Conservation (phyloP, 2,113 vertebrate genomes). For the Muntiacus muntjak region DNA sequence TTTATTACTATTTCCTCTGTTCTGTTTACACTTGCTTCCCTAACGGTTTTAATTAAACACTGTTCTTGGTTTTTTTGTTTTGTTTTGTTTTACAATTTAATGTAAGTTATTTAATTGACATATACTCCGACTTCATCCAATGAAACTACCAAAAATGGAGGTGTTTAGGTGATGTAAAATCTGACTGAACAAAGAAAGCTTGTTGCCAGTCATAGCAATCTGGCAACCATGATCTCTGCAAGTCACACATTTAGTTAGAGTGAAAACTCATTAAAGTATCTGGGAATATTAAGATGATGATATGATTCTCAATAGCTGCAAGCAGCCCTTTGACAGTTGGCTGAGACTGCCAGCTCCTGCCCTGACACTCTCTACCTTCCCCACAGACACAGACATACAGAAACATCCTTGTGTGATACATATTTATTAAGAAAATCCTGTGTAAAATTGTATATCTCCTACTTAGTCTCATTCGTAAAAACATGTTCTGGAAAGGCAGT, state of each 20-base stretch:
- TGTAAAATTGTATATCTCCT: conserved; percentile 35
- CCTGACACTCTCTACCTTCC: not conserved
- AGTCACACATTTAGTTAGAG: conserved; percentile 73
- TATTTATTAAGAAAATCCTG: conserved; percentile 49
- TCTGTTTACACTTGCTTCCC: not conserved
- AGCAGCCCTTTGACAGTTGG: conserved; percentile 60
- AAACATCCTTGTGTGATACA: not conserved
- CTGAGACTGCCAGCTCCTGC: conserved; percentile 57
- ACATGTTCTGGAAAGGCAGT: not conserved
- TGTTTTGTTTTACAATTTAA: conserved; percentile 14
- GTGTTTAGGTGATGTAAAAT: not conserved
- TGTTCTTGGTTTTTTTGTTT: not conserved
- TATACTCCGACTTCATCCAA: not conserved
- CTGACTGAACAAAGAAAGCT: conserved; percentile 39
- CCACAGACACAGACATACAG: conserved; percentile 61
- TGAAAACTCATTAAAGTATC: conserved; percentile 70
- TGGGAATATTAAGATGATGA: conserved; percentile 66
- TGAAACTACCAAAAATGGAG: not conserved
- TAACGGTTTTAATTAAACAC: not conserved
- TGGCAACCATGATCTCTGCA: conserved; percentile 59
- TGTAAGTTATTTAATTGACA: conserved; percentile 30
- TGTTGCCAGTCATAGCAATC: conserved; percentile 41
- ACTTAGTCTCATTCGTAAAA: not conserved
- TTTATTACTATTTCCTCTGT: not conserved
- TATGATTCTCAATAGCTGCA: conserved; percentile 35